phyloP scores from a whole-genome alignment of 92 coral and sea anemone genomes.

The Parazoanthus swiftii region DNA sequence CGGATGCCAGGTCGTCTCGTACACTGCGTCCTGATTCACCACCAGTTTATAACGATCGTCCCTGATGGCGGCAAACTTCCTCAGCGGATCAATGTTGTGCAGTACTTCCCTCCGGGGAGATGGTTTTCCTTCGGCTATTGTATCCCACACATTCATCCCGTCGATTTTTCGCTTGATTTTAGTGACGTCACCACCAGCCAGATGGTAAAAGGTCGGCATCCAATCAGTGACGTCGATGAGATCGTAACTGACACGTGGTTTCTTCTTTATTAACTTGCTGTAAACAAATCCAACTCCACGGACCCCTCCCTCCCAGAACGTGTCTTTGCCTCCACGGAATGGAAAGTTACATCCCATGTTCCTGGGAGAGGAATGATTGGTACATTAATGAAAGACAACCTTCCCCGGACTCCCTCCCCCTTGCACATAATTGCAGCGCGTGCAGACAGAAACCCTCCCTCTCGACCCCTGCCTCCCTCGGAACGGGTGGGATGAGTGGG shows the following conservation, averaged over 20 bases:
- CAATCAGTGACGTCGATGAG: slow-evolving; percentile 95
- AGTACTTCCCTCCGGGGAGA: slow-evolving; percentile 89
- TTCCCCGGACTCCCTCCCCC: not conserved
- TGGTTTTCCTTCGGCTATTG: slow-evolving; percentile 71
- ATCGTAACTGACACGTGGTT: slow-evolving; percentile 85
- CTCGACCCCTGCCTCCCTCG: too few relatives aligned
- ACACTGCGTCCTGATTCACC: slow-evolving; percentile 86
- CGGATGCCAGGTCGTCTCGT: slow-evolving; percentile 82
- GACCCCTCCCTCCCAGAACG: slow-evolving; percentile 99
- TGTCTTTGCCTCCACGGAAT: slow-evolving; percentile 92
- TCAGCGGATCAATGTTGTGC: slow-evolving; percentile 92
- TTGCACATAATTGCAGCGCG: too few relatives aligned
- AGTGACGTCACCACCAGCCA: slow-evolving; percentile 93
- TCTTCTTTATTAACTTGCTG: slow-evolving; percentile 79
- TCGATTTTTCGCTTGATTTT: slow-evolving; percentile 73
- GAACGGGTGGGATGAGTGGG: too few relatives aligned
- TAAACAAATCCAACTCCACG: slow-evolving; percentile 96
- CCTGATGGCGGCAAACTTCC: slow-evolving; percentile 89
- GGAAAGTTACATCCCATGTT: slow-evolving; percentile 98
- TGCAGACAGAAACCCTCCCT: too few relatives aligned
- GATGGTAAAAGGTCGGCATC: slow-evolving; percentile 96
- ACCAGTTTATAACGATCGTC: slow-evolving; percentile 78
- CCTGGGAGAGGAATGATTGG: slow-evolving; percentile 46
- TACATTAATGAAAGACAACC: not conserved
- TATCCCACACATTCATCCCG: slow-evolving; percentile 93